Evolutionary conservation across 2,113 vertebrate species (phyloP).

Genomic region (Ciconia maguari): DNA sequence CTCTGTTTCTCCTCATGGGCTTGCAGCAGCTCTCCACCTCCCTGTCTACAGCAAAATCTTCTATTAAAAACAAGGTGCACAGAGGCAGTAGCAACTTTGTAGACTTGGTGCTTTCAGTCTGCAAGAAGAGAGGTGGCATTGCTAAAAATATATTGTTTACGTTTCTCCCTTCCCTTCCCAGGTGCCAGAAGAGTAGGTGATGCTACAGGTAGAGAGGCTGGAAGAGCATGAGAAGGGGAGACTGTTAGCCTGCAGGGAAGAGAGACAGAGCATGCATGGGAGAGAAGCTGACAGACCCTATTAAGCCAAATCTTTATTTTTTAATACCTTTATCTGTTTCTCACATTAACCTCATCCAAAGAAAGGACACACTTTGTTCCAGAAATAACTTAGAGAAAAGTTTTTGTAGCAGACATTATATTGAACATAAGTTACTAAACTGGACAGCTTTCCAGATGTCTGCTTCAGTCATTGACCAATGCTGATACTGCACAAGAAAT

Average conservation of each 20-base stretch:
- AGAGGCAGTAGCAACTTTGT: not conserved
- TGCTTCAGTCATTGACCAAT: not conserved
- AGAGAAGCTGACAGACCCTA: not conserved
- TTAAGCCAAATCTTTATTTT: not conserved
- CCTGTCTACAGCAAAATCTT: not conserved
- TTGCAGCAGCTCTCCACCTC: not conserved
- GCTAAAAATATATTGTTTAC: not conserved
- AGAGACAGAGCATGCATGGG: not conserved
- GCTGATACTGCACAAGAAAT: not conserved
- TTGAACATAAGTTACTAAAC: not conserved
- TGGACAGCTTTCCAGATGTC: not conserved
- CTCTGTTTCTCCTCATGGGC: not conserved
- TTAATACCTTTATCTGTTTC: not conserved
- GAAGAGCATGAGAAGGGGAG: not conserved
- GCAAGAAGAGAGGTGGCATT: not conserved
- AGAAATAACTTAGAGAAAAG: not conserved
- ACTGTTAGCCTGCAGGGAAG: not conserved
- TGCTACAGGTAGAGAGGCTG: not conserved
- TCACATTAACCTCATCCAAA: not conserved
- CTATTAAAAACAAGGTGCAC: not conserved
- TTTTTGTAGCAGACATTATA: not conserved
- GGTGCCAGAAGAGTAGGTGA: not conserved
- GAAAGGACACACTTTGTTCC: not conserved
- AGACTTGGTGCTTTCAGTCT: not conserved
- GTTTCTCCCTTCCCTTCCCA: not conserved